Evolutionary conservation across 2,797 vertebrate species (phyloP).

Genomic region (Chloroceryle inda): DNA sequence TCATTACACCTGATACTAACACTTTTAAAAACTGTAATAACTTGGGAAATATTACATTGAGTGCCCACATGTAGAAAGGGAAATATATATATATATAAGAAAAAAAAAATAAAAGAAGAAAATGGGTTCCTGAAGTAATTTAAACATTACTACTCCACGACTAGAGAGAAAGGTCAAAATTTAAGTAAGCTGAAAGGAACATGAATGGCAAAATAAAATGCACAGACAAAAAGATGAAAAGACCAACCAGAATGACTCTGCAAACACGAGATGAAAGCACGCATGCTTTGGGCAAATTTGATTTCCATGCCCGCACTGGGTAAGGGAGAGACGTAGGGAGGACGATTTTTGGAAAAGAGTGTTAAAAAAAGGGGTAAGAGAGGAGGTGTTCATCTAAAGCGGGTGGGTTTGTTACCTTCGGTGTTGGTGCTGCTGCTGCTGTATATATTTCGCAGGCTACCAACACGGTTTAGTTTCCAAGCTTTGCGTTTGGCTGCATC

Average conservation of each 20-base stretch:
- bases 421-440: conserved; percentile 88
- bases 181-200: conserved; percentile 85
- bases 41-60: conserved; percentile 91
- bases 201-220: conserved; percentile 80
- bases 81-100: conserved; percentile 40
- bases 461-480: conserved; percentile 93
- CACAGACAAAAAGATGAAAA: conserved; percentile 73
- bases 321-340: neutral
- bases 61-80: conserved; percentile 82
- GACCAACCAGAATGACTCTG: conserved; percentile 65
- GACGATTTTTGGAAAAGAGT: neutral
- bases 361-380: neutral
- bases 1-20: conserved; percentile 98
- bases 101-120: conserved; percentile 66
- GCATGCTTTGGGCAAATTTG: conserved; percentile 69
- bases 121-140: conserved; percentile 84
- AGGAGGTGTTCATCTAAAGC: conserved; percentile 12
- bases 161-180: conserved; percentile 84
- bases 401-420: conserved; percentile 84
- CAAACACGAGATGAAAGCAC: conserved; percentile 70
- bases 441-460: conserved; percentile 94
- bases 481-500: conserved; percentile 93
- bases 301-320: neutral
- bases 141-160: conserved; percentile 81
- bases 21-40: conserved; percentile 95